phyloP scores from a whole-genome alignment of 2,797 vertebrate genomes.

The Sebastes reedi region DNA sequence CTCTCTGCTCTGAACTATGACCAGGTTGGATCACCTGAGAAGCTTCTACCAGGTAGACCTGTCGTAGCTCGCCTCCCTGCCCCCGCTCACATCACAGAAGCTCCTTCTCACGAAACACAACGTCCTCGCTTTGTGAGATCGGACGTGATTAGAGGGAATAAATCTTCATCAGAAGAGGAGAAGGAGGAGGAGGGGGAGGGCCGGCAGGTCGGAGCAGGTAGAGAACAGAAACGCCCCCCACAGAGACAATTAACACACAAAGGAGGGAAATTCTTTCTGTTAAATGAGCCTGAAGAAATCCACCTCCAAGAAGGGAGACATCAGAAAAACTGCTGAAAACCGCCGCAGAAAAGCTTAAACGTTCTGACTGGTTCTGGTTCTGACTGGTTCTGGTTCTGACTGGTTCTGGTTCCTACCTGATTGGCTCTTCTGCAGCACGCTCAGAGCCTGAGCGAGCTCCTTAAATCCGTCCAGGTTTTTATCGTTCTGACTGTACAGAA shows the following conservation, averaged over 20 bases:
- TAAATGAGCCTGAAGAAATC: constrained; percentile 42
- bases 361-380: not conserved
- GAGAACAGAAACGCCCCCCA: constrained; percentile 19
- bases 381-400: not conserved
- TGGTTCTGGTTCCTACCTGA: constrained; percentile 77
- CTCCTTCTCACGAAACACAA: not conserved
- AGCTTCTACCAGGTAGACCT: not conserved
- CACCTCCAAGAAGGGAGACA: not conserved
- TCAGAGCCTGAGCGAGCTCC: constrained; percentile 85
- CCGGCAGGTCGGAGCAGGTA: constrained; percentile 52
- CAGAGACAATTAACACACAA: constrained; percentile 40
- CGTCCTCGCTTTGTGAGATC: not conserved
- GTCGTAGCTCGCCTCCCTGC: not conserved
- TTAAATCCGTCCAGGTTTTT: constrained; percentile 88
- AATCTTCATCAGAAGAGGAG: not conserved
- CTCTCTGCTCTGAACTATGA: not conserved
- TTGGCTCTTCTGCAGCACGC: constrained; percentile 76
- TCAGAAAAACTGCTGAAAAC: not conserved
- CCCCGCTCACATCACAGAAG: not conserved
- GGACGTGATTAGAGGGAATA: constrained; percentile 6
- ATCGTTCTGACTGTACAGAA: constrained; percentile 93
- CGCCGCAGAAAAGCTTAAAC: not conserved
- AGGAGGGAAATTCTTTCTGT: constrained; percentile 49
- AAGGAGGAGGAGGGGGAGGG: not conserved
- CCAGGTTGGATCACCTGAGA: constrained; percentile 33